Percentiles rank a stretch among this genome's conserved stretches.
Evolutionary conservation across 2,113 vertebrate genomes (phyloP).

Genomic region (Raphicerus campestris): DNA sequence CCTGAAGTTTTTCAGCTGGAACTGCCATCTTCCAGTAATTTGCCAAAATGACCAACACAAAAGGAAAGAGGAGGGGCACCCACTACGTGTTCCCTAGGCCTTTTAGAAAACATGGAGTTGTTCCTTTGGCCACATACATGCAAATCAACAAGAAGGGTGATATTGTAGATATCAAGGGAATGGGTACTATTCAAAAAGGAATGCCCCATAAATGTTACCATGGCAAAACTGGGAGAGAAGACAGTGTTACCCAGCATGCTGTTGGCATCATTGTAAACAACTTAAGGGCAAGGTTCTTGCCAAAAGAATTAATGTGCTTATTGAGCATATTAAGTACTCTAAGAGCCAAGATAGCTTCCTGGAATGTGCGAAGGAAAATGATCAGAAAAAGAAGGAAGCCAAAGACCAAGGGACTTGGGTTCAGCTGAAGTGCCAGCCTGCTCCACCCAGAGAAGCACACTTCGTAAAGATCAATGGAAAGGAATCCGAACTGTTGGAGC

Average conservation of each 20-base stretch:
- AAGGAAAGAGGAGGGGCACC: not conserved
- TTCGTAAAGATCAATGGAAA: not conserved
- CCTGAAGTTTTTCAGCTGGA: not conserved
- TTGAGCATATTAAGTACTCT: not conserved
- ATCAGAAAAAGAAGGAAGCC: not conserved
- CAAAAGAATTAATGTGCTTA: not conserved
- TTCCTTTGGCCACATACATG: not conserved
- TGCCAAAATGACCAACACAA: not conserved
- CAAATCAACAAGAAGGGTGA: not conserved
- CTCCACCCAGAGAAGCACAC: not conserved
- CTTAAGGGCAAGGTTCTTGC: not conserved
- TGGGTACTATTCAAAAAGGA: not conserved
- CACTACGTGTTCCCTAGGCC: not conserved
- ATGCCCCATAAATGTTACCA: not conserved
- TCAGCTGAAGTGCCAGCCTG: not conserved
- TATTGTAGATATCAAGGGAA: not conserved
- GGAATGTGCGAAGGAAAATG: not conserved
- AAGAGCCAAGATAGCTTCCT: not conserved
- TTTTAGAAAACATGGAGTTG: not conserved
- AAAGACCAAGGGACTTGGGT: not conserved
- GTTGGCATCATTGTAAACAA: not conserved
- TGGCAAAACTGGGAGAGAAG: not conserved
- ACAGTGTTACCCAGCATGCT: not conserved
- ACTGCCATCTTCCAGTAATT: not conserved
- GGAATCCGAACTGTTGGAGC: not conserved